A percentile compares a stretch with the other conserved stretches of the same genome.
These are phyloP conservation scores for Euwallacea similis DNA, from an alignment of 1,140 invertebrate genomes.

Conservation along the genomic window DNA sequence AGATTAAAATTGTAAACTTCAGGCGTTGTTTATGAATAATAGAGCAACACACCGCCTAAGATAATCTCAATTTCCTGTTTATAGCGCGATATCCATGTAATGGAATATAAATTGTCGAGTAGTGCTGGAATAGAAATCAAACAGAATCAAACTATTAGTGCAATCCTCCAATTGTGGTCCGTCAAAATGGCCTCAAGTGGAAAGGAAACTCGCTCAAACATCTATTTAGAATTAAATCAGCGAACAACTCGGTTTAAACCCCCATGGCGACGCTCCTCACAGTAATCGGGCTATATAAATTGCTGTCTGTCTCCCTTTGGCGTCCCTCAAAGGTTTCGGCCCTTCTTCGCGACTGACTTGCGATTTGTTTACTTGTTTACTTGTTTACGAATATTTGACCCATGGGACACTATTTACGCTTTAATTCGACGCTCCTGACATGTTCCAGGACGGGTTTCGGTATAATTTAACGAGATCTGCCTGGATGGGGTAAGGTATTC, in stretches of 20 bases:
- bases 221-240: conserved; percentile 9
- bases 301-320: conserved; percentile 5
- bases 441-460: too few species aligned
- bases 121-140: too few species aligned
- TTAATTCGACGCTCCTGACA: neutral
- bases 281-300: conserved; percentile 7
- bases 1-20: too few species aligned
- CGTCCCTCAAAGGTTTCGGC: conserved; percentile 2
- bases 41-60: too few species aligned
- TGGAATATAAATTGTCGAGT: too few species aligned
- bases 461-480: too few species aligned
- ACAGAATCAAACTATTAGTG: too few species aligned
- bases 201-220: neutral
- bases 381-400: neutral
- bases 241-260: conserved; percentile 7
- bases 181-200: neutral
- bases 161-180: too few species aligned
- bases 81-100: too few species aligned
- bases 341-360: neutral
- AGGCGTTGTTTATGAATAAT: too few species aligned
- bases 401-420: conserved; percentile 2
- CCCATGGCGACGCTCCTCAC: neutral
- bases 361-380: conserved; percentile 3
- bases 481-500: too few species aligned
- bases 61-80: too few species aligned